Evolutionary conservation across 1,140 invertebrate genomes (phyloP).

Genomic region (Cardiocondyla obscurior): DNA sequence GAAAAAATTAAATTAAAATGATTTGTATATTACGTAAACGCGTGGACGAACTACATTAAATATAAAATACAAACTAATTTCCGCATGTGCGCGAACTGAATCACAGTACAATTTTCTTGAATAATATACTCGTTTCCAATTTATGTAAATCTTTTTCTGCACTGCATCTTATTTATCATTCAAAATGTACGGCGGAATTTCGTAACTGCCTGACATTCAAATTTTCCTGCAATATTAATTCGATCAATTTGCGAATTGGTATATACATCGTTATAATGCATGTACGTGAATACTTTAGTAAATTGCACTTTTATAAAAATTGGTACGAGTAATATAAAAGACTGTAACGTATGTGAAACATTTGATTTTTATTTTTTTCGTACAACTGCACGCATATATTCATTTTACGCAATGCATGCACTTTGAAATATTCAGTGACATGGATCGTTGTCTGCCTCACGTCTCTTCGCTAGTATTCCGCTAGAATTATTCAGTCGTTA

Average conservation of each 20-base stretch:
- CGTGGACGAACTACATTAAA: background rate
- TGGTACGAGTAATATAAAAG: background rate
- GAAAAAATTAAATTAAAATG: background rate
- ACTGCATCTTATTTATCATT: background rate
- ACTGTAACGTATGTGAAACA: background rate
- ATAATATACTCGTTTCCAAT: background rate
- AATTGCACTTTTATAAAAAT: conserved; percentile 18
- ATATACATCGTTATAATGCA: background rate
- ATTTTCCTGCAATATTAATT: background rate
- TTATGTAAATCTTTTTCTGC: background rate
- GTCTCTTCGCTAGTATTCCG: conserved; percentile 13
- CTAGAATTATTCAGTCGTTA: conserved; percentile 6
- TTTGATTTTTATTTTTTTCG: conserved; percentile 43
- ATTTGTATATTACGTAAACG: background rate
- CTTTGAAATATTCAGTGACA: conserved; percentile 30
- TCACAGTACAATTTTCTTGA: background rate
- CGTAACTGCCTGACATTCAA: background rate
- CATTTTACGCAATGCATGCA: conserved; percentile 18
- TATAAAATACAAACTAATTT: background rate
- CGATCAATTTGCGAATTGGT: background rate
- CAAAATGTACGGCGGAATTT: background rate
- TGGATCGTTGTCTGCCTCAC: conserved; percentile 1
- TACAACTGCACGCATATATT: conserved; percentile 13
- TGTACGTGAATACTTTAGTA: background rate
- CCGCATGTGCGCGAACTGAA: background rate